Conservation (phyloP, 1,140 invertebrate genomes). For the Lethrus apterus region DNA sequence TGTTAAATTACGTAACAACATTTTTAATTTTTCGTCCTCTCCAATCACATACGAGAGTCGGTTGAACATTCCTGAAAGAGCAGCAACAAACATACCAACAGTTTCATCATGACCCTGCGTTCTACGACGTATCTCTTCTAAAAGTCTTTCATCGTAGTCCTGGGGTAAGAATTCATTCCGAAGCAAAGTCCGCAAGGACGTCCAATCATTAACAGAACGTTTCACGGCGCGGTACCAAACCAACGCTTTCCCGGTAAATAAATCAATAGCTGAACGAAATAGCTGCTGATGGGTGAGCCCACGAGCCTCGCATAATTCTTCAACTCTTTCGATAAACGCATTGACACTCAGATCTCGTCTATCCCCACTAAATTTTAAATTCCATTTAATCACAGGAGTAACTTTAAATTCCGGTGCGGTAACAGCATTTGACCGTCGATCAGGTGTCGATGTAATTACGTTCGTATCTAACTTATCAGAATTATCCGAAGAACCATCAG, state of each 20-base stretch:
- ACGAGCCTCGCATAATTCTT: constrained; percentile 23
- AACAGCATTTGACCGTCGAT: neutral
- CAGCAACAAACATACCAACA: constrained; percentile 31
- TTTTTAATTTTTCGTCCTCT: neutral
- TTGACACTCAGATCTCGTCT: constrained; percentile 10
- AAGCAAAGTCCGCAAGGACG: constrained; percentile 20
- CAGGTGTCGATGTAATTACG: too few species aligned
- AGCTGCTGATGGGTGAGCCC: constrained; percentile 20
- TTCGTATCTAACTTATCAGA: too few species aligned
- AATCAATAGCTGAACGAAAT: constrained; percentile 24
- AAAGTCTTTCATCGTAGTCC: constrained; percentile 30
- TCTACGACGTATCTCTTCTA: constrained; percentile 28
- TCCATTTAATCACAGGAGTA: constrained; percentile 12
- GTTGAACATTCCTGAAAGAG: constrained; percentile 29
- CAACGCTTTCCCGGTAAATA: constrained; percentile 30
- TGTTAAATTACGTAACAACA: neutral
- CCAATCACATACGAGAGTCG: constrained; percentile 17
- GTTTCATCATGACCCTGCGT: constrained; percentile 34
- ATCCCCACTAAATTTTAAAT: constrained; percentile 15
- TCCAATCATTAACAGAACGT: constrained; percentile 21
- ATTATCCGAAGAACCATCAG: neutral
- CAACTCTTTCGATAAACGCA: constrained; percentile 28
- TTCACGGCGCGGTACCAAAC: constrained; percentile 27
- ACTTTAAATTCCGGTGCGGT: neutral
- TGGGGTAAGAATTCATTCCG: constrained; percentile 25